These are phyloP conservation scores for Acronicta alni DNA, from an alignment of 2,888 invertebrate species.

Conservation along the genomic window DNA sequence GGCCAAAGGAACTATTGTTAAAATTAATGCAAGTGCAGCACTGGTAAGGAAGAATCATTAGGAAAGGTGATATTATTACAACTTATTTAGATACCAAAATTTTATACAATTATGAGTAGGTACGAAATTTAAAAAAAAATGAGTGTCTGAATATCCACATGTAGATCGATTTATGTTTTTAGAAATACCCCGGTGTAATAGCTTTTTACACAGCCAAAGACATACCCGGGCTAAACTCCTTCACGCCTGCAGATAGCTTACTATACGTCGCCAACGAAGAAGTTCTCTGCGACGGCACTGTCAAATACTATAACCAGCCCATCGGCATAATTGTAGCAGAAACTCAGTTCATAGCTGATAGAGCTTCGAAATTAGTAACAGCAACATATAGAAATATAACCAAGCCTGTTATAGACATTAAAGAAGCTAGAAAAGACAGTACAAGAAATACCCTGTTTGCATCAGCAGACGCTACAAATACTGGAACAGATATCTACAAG, in stretches of 20 bases:
- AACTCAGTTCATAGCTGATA: constrained; percentile 84
- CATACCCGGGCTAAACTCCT: constrained; percentile 91
- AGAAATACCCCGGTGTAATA: constrained; percentile 90
- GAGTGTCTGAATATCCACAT: no score
- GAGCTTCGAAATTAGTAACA: constrained; percentile 87
- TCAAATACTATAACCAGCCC: constrained; percentile 69
- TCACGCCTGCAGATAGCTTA: constrained; percentile 69
- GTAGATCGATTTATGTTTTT: not conserved
- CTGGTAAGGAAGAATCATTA: constrained; percentile 81
- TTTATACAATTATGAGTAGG: no score
- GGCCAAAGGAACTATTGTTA: constrained; percentile 86
- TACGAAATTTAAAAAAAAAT: no score
- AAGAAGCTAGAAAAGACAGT: constrained; percentile 35
- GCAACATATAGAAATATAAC: constrained; percentile 82
- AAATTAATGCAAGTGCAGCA: constrained; percentile 89
- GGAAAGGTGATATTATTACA: not conserved
- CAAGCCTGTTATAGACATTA: constrained; percentile 43
- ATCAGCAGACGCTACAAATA: constrained; percentile 34
- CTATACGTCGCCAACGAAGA: constrained; percentile 60
- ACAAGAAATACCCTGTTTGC: constrained; percentile 23
- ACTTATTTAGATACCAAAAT: no score
- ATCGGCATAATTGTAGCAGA: constrained; percentile 87
- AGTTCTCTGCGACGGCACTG: constrained; percentile 69
- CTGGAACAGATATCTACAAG: constrained; percentile 40
- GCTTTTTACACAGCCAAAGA: constrained; percentile 90